Evolutionary conservation across 2,888 invertebrate genomes (phyloP), one percentile per base, ranked within the genome.

Genomic region (Yponomeuta malinellus): DNA sequence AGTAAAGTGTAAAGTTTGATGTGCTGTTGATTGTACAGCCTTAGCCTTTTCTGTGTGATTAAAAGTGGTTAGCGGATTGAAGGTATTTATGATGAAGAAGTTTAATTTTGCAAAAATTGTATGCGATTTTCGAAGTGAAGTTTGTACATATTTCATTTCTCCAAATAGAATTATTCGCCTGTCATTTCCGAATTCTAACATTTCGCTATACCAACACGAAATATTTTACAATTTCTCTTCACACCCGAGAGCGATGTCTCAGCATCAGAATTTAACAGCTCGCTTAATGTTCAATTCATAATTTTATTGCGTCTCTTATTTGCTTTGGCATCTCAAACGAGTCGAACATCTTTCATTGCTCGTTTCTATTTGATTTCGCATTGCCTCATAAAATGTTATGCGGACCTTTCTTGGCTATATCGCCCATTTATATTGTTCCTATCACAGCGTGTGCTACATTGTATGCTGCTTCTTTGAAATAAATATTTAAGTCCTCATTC

Each of bases 361-460:
- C 87, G 91, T 91, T 91, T 92, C 92, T 91, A 92, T 91, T 92
- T 91, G 91, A 89, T 91, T 90, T 88, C 83, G 85, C 81, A 43
- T 70, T 63, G 33, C 63, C 84, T 88, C 90, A 88, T 90, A 90
- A 89, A 59, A 59, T 59, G 52, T 59, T 59, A 59, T 59, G 52
- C 52, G 52, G 52, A 90, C 87, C 82, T 77, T 79, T 83, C 86
- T 90, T 82, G 83, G 88, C 84, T 83, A 79, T 82, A 84, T 65
- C 67, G 31, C 31, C 43, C 80, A 80, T 85, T 88, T 90, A 90
- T 90, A 89, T 82, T 89, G 87, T 90, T 88, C 89, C 90, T 88
- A 89, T 90, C 85, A 89, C 89, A 89, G 12, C 15, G 15, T 88
- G 87, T 87, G 87, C 85, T 83, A 88, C 86, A 85, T 82, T 83